Evolutionary conservation across 2,888 invertebrate species (phyloP), one percentile per base, ranked within the genome.

Genomic region (Lysandra coridon): DNA sequence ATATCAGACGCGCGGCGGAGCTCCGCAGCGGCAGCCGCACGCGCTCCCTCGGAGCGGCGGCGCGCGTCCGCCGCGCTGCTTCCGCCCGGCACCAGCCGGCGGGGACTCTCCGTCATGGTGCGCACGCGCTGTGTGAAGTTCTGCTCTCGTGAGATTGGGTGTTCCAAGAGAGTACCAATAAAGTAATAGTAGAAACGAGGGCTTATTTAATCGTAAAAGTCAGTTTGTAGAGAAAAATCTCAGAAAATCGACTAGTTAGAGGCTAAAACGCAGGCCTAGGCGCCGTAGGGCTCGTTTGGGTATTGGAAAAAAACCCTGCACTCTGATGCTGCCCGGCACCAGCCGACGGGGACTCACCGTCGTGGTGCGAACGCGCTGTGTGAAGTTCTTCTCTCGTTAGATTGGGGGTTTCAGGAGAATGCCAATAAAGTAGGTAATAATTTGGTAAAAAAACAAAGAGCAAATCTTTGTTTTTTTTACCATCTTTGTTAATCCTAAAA

Each of bases 51-150:
- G 0, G 92, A 92, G 1, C 91, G 85, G 0, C 93, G 88, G 0
- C 93, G 86, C 1, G 92, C 90, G 78, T 92, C 92, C 0, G 86
- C 85, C 53, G 87, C 84, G 3, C 86, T 76, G 33, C 53, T 17
- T 1, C 75, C 74, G 10, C 4, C 86, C 82, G 92, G 90, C 78
- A 88, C 90, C 80, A 92, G 86, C 4, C 93, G 91, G 0, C 93
- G 91, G 0, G 93, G 93, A 69, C 91, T 90, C 85, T 93, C 94
- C 81, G 93, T 88, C 87, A 91, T 87, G 2, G 91, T 93, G 33
- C 92, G 91, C 7, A 90, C 90, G 33, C 93, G 91, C 91, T 94
- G 84, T 76, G 64, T 64, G 30, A 64, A 64, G 10, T 30, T 64
- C 64, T 64, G 12, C 23, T 64, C 64, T 30, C 12, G 64, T 23